Evolutionary conservation across 2,113 vertebrate species (phyloP).

Genomic region (Thomomys bottae): DNA sequence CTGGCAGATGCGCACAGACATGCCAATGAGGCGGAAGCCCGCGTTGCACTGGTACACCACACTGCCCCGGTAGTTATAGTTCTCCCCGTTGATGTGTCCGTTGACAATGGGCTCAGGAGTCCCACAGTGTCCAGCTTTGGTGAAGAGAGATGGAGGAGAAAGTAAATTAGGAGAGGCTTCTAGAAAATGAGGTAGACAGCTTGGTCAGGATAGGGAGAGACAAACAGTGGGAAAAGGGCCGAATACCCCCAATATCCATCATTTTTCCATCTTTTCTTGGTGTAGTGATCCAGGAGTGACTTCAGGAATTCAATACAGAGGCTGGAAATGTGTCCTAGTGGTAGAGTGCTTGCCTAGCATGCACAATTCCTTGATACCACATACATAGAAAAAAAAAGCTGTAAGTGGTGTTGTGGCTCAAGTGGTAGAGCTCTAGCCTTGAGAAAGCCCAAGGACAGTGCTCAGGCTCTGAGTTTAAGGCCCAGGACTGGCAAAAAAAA

Average conservation of each 20-base stretch:
- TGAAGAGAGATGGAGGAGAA: background rate
- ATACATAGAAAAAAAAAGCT: too few species aligned
- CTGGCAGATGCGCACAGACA: slow-evolving; percentile 98
- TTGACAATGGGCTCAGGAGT: slow-evolving; percentile 95
- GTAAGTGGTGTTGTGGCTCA: too few species aligned
- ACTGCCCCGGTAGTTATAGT: slow-evolving; percentile 97
- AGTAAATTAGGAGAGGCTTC: background rate
- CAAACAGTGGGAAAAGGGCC: background rate
- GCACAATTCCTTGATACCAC: too few species aligned
- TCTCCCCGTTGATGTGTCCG: slow-evolving; percentile 96
- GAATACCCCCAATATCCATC: background rate
- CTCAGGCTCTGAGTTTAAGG: too few species aligned
- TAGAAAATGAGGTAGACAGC: background rate
- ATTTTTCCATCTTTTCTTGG: background rate
- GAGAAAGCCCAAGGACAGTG: too few species aligned
- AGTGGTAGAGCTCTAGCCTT: too few species aligned
- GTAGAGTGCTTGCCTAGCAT: too few species aligned
- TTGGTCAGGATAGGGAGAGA: background rate
- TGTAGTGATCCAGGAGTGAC: background rate
- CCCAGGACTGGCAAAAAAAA: too few species aligned
- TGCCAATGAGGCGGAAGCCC: slow-evolving; percentile 97
- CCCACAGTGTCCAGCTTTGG: slow-evolving; percentile 95
- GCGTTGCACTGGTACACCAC: slow-evolving; percentile 98
- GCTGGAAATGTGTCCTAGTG: too few species aligned
- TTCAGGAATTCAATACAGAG: background rate